Conservation (phyloP, 2,797 vertebrate species). For the Emys orbicularis region DNA sequence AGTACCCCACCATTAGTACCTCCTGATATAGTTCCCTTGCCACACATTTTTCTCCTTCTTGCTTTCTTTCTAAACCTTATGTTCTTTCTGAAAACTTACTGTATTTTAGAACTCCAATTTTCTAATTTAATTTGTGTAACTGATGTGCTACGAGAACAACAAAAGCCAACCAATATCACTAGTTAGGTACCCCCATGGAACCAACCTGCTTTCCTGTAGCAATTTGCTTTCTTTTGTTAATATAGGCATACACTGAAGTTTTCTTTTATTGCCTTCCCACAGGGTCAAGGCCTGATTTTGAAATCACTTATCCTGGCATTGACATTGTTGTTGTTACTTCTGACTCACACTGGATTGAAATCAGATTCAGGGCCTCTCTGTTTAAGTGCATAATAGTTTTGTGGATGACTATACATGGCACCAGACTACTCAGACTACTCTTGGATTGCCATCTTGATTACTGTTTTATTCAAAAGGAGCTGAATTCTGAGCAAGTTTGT, state of each 20-base stretch:
- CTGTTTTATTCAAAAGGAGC: background rate
- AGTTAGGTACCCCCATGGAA: background rate
- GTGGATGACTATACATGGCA: background rate
- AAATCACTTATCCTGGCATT: background rate
- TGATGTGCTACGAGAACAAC: conserved; percentile 10
- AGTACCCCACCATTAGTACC: conserved; percentile 47
- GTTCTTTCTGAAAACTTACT: background rate
- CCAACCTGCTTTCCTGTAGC: background rate
- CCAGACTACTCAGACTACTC: background rate
- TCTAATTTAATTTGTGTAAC: background rate
- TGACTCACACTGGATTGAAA: background rate
- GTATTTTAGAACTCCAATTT: background rate
- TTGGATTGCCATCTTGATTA: background rate
- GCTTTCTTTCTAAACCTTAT: conserved; percentile 36
- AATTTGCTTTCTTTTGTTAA: conserved; percentile 37
- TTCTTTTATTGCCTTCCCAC: background rate
- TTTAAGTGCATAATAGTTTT: background rate
- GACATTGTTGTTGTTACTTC: background rate
- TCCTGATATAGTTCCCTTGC: conserved; percentile 50
- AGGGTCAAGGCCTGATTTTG: conserved; percentile 10
- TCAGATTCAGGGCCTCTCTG: conserved; percentile 26
- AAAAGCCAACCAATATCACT: background rate
- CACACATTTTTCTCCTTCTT: conserved; percentile 46
- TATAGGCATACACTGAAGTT: background rate
- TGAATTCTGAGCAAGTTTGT: background rate